Conservation (phyloP, 2,888 invertebrate genomes). For the Diarsia brunnea region DNA sequence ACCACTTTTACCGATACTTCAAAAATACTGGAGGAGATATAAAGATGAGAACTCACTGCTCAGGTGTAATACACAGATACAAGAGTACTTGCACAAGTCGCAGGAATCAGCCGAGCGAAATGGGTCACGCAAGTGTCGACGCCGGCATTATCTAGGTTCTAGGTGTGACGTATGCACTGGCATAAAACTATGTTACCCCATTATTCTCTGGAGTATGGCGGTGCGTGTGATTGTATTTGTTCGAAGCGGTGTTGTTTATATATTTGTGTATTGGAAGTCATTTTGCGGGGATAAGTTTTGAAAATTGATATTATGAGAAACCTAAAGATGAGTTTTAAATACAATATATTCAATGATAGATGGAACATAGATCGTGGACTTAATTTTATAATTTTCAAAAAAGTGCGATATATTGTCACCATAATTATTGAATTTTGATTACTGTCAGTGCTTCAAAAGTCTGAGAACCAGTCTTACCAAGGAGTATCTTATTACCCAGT, state of each 20-base stretch:
- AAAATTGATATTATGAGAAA: neutral
- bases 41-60: slow-evolving; percentile 23
- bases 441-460: no score
- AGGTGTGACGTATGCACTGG: slow-evolving; percentile 19
- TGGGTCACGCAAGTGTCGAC: slow-evolving; percentile 65
- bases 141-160: slow-evolving; percentile 37
- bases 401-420: no score
- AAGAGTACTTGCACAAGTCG: slow-evolving; percentile 48
- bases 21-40: neutral
- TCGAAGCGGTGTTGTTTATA: neutral
- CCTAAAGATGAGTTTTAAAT: no score
- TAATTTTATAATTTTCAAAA: no score
- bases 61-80: slow-evolving; percentile 36
- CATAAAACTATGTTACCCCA: slow-evolving; percentile 23
- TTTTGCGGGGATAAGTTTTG: neutral
- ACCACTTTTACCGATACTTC: neutral
- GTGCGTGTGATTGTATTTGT: slow-evolving; percentile 11
- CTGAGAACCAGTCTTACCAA: no score
- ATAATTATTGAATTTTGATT: no score
- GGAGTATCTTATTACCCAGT: no score
- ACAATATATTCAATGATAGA: no score
- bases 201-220: slow-evolving; percentile 14
- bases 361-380: no score
- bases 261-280: neutral
- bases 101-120: slow-evolving; percentile 58